Base-by-base conservation (phyloP, 2,888 invertebrate genomes). In the Chymomyza procnemis region DNA sequence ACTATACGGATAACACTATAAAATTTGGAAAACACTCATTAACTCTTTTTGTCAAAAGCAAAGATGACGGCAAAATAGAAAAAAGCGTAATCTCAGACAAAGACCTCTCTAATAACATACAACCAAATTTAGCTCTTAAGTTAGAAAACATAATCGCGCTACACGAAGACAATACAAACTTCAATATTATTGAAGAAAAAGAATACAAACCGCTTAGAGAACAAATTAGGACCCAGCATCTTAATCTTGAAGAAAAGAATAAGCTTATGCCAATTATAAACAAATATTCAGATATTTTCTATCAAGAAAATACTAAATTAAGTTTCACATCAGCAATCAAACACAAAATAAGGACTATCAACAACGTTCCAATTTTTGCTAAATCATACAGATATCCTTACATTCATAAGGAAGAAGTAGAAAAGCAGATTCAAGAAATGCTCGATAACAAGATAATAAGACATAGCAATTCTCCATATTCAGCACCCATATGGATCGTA, bases 361-460 rank as follows among this genome's bases (percentile, higher is more conserved):
- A 58, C 16, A 18, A 41, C 34, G 19, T 41, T 18, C 58, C 58
- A 9, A 6, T 58, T 26, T 14, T 18, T 14, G 58, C 19, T 41
- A 58, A 58, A 58, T 58, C 58, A 41, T 58, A 47, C 14, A 59
- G 59, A 59, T 59, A 59, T 47, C 59, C 59, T 2, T 59, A 21
- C 21, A 59, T 59, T 47, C 59, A 59, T 18, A 59, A 59, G 21
- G 59, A 59, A 21, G 59, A 59, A 41, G 46, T 41, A 41, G 12
- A 41, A 12, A 41, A 41, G 12, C 46, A 41, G 12, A 41, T 41
- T 8, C 8, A 41, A 41, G 12, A 6, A 6, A 41, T 41, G 46
- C 12, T 41, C 6, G 12, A 41, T 12, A 6, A 41, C 6, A 12
- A 41, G 8, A 41, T 41, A 41, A 41, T 41, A 8, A 41, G 12